Percentiles rank a stretch among this genome's conserved stretches.
Conservation (phyloP, 1,140 invertebrate species). For the Drosophila fuyamai region DNA sequence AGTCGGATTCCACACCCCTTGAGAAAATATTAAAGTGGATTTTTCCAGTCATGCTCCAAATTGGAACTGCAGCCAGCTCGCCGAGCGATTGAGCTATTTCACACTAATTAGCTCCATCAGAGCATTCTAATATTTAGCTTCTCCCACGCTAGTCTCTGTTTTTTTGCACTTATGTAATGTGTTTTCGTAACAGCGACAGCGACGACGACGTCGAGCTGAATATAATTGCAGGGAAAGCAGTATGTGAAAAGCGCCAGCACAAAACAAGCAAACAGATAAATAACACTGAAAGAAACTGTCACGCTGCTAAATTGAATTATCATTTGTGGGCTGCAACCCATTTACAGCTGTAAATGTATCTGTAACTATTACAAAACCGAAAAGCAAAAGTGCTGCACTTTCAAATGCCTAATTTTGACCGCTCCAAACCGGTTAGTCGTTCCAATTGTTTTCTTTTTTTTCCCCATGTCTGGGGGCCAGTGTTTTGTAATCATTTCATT, state of each 20-base stretch:
- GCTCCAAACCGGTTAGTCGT: conserved; percentile 55
- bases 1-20: not conserved
- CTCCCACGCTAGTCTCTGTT: conserved; percentile 52
- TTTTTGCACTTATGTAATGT: conserved; percentile 77
- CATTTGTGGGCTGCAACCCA: conserved; percentile 3
- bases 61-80: conserved; percentile 12
- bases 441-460: conserved; percentile 17
- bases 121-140: conserved; percentile 34
- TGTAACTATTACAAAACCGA: conserved; percentile 19
- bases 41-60: conserved; percentile 37
- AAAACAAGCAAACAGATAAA: conserved; percentile 61
- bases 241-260: conserved; percentile 49
- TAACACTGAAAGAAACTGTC: conserved; percentile 43
- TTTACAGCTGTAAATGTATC: conserved; percentile 12
- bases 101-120: conserved; percentile 38
- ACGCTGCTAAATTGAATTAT: conserved; percentile 52
- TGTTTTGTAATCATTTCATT: conserved; percentile 43
- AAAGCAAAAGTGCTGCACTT: conserved; percentile 20
- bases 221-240: conserved; percentile 66
- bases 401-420: conserved; percentile 51
- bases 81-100: conserved; percentile 17
- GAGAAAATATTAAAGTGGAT: conserved; percentile 11
- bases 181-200: conserved; percentile 78
- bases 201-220: conserved; percentile 45
- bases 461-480: conserved; percentile 23